Evolutionary conservation across 2,888 invertebrate genomes (phyloP), one percentile per base, ranked within the genome.

Genomic region (Catocala fraxini): DNA sequence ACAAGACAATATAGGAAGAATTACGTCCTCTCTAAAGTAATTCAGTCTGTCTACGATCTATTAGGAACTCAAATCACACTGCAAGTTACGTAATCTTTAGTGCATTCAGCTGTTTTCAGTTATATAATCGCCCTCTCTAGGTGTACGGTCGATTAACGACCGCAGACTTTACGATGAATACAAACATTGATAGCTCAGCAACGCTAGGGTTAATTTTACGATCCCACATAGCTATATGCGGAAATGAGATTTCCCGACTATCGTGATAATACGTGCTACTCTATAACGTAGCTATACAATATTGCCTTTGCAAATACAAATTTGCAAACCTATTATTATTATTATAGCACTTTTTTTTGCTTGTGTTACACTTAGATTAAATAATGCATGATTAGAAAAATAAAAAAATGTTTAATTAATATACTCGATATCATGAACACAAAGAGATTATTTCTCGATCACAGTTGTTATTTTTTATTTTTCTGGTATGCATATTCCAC

Each of bases 401-500:
- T 68, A 64, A 68, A 68, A 69, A 48, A 63, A 45, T 39, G 13
- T 43, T 34, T 48, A 39, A 15, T 13, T 15, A 54, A 43, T 56
- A 33, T 63, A 68, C 57, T 56, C 56, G 56, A 60, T 39, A 42
- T 58, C 45, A 62, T 48, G 63, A 59, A 74, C 59, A 71, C 49
- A 57, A 64, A 64, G 56, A 70, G 62, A 73, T 67, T 68, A 64
- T 65, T 69, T 70, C 64, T 62, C 53, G 51, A 45, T 54, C 45
- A 13, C 41, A 55, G 58, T 55, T 63, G 53, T 65, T 67, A 43
- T 15, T 52, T 72, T 71, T 70, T 72, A 63, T 74, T 74, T 79
- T 77, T 75, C 73, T 65, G 61, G 48, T 73, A 68, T 70, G 56
- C 61, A 70, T 76, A 81, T 82, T 81, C 79, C 81, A 79, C 61